Percentiles rank a stretch among this genome's conserved stretches.
These are phyloP conservation scores for Lamellibrachia columna DNA, from an alignment of 2,888 invertebrate genomes.

Conservation along the genomic window DNA sequence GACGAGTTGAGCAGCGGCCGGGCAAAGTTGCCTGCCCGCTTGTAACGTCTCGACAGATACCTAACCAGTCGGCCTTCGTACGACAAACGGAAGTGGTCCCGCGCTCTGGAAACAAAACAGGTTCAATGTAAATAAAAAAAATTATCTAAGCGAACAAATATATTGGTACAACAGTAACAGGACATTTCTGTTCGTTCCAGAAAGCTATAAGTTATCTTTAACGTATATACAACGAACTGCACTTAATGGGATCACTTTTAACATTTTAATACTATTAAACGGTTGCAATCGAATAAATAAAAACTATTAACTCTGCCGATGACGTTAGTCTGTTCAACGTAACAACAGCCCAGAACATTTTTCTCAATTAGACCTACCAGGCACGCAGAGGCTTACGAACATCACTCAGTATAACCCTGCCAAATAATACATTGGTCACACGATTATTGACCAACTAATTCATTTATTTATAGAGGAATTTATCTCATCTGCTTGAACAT, in stretches of 20 bases:
- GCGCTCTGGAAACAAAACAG: neutral
- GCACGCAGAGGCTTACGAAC: neutral
- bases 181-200: no score
- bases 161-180: no score
- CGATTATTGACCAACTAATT: neutral
- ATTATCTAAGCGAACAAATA: neutral
- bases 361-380: neutral
- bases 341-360: neutral
- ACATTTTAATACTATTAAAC: neutral
- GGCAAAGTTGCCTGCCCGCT: conserved; percentile 33
- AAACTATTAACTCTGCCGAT: neutral
- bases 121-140: neutral
- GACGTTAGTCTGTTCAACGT: neutral
- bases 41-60: conserved; percentile 47
- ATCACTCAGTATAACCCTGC: neutral
- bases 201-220: no score
- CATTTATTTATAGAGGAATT: neutral
- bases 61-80: conserved; percentile 59
- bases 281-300: neutral
- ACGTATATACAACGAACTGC: no score
- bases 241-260: neutral
- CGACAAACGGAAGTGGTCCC: conserved; percentile 50
- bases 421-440: neutral
- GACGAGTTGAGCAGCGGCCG: conserved; percentile 37
- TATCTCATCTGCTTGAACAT: neutral